Percentiles rank a stretch among this genome's conserved stretches.
phyloP scores from a whole-genome alignment of 2,113 vertebrate genomes.

The Recurvirostra avosetta region DNA sequence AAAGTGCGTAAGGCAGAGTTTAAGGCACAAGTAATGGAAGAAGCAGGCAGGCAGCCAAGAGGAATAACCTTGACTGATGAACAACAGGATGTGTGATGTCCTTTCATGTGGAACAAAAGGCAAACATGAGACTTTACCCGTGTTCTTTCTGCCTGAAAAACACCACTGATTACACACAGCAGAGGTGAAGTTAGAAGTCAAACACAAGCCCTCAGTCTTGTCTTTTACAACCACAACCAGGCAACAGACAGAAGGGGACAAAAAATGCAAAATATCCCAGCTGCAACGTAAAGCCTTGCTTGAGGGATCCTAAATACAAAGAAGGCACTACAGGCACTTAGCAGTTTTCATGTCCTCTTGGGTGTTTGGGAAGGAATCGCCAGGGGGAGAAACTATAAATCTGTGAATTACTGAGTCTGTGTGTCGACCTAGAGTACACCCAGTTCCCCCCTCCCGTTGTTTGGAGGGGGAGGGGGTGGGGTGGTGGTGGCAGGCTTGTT shows the following conservation, averaged over 20 bases:
- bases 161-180: neutral
- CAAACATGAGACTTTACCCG: constrained; percentile 22
- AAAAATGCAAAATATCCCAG: neutral
- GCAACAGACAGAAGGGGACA: neutral
- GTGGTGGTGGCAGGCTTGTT: neutral
- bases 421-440: neutral
- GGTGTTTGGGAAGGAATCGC: neutral
- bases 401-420: neutral
- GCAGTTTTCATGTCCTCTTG: neutral
- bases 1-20: neutral
- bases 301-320: neutral
- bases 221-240: neutral
- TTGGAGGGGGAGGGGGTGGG: too few relatives aligned
- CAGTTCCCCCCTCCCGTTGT: rapidly evolving
- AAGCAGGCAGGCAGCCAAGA: constrained; percentile 29
- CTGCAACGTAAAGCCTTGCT: neutral
- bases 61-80: constrained; percentile 41
- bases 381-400: neutral
- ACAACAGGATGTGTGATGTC: constrained; percentile 11
- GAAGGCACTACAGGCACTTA: neutral
- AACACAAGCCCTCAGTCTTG: neutral
- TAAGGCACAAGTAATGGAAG: neutral
- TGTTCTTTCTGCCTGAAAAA: constrained; percentile 61
- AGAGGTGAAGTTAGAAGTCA: constrained; percentile 49
- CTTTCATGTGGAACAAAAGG: constrained; percentile 45